These are phyloP conservation scores for Sakesphorus luctuosus DNA, from an alignment of 2,113 vertebrate genomes.

Conservation along the genomic window DNA sequence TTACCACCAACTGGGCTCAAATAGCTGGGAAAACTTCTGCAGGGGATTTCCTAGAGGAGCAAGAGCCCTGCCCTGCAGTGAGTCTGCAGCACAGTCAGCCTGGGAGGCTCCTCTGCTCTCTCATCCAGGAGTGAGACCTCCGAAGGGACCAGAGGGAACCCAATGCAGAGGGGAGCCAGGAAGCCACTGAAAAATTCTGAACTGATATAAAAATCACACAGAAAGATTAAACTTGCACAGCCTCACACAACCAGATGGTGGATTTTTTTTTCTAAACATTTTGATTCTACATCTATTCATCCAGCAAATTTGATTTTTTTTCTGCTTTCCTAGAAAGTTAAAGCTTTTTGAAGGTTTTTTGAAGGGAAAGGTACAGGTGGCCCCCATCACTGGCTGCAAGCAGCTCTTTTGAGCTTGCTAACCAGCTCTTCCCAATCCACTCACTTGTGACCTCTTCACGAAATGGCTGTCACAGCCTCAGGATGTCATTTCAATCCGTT, in stretches of 20 bases:
- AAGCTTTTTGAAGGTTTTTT: neutral
- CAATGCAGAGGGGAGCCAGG: neutral
- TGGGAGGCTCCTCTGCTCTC: neutral
- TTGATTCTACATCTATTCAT: neutral
- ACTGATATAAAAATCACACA: neutral
- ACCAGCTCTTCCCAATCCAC: neutral
- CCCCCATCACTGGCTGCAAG: neutral
- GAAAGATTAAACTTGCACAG: neutral
- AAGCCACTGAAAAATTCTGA: neutral
- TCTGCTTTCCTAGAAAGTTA: neutral
- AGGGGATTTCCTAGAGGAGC: neutral
- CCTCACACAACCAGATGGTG: neutral
- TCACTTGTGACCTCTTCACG: neutral
- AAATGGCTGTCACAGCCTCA: neutral
- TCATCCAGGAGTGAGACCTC: neutral
- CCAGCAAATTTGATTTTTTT: neutral
- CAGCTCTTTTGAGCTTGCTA: neutral
- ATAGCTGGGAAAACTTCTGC: neutral
- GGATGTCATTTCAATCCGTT: neutral
- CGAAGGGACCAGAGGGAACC: accelerated
- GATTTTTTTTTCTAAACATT: neutral
- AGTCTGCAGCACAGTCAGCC: neutral
- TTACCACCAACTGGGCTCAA: neutral
- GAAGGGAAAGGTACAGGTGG: neutral
- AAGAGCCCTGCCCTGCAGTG: neutral